Conservation (phyloP, 2,113 vertebrate species). For the Sturnira hondurensis region DNA sequence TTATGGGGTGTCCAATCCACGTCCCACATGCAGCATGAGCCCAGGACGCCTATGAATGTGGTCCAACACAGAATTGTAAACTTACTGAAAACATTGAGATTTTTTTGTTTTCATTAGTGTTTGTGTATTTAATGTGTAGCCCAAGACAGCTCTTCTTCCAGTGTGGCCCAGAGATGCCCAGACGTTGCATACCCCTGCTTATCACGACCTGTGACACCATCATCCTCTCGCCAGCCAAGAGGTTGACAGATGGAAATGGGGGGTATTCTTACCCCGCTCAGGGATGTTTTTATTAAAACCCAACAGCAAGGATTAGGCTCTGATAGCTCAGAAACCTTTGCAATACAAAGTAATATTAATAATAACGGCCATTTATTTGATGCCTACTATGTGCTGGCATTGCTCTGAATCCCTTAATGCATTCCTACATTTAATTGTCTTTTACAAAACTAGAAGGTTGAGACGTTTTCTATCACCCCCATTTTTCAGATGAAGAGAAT, state of each 20-base stretch:
- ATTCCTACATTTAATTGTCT: neutral
- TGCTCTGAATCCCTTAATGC: neutral
- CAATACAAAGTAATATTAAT: neutral
- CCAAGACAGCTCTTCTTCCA: no score
- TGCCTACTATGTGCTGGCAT: neutral
- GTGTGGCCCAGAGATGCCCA: no score
- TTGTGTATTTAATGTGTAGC: no score
- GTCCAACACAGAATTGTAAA: no score
- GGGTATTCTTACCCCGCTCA: neutral
- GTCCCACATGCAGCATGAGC: no score
- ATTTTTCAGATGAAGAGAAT: neutral
- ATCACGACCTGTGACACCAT: neutral
- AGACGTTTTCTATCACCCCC: neutral
- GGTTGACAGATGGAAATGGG: neutral
- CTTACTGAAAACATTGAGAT: no score
- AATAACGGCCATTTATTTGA: neutral
- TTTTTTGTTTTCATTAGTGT: no score
- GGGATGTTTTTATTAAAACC: neutral
- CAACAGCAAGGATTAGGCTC: neutral
- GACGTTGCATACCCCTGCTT: no score
- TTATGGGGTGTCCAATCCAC: no score
- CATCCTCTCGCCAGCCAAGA: neutral
- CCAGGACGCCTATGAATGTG: no score
- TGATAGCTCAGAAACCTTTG: neutral
- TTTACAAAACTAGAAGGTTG: neutral